phyloP scores from a whole-genome alignment of 2,797 vertebrate species.

The Phataginus tetradactyla region DNA sequence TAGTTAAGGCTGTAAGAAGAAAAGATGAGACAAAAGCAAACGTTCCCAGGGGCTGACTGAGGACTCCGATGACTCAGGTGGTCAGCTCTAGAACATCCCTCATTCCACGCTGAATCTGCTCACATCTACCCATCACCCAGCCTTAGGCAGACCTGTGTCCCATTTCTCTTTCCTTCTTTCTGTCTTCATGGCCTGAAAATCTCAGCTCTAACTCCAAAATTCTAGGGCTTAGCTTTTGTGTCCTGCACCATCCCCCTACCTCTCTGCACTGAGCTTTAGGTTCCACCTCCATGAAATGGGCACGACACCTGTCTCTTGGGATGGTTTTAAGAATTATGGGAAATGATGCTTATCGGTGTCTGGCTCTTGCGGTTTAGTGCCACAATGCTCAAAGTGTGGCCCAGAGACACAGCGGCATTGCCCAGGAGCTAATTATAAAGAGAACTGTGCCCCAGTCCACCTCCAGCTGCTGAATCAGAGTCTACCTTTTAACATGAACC shows the following conservation, averaged over 20 bases:
- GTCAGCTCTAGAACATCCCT: background rate
- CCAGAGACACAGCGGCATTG: background rate
- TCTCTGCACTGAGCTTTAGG: background rate
- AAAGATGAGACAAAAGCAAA: background rate
- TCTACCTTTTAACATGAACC: background rate
- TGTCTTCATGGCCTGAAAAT: background rate
- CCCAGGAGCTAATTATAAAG: background rate
- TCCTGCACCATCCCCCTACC: background rate
- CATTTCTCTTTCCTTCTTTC: background rate
- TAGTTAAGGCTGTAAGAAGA: constrained; percentile 94
- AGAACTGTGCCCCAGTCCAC: background rate
- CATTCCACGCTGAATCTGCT: background rate
- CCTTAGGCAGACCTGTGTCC: background rate
- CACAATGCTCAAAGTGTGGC: background rate
- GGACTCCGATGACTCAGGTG: background rate
- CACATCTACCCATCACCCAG: background rate
- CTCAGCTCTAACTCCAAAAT: background rate
- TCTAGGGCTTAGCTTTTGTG: background rate
- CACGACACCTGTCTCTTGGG: background rate
- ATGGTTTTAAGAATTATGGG: background rate
- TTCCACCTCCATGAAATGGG: background rate
- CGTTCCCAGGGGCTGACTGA: background rate
- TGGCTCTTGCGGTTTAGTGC: background rate
- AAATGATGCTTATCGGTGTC: background rate
- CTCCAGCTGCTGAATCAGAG: background rate